phyloP scores from a whole-genome alignment of 2,113 vertebrate genomes.

The Paracyprichromis sp. region DNA sequence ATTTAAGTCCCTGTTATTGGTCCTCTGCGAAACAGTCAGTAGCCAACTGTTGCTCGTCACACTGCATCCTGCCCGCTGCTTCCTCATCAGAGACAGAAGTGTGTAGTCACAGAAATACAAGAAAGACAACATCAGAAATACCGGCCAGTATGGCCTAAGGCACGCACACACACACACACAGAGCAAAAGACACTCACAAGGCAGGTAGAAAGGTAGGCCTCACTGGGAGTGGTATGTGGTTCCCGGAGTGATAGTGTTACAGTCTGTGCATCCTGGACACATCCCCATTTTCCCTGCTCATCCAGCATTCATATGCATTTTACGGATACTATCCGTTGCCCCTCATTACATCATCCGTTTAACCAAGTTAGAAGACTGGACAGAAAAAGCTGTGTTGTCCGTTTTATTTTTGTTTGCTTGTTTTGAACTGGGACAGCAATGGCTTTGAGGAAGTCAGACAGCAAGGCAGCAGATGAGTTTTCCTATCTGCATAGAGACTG shows the following conservation, averaged over 20 bases:
- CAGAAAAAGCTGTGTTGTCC: background rate
- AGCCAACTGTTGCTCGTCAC: conserved; percentile 42
- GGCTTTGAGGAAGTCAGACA: background rate
- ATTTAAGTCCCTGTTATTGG: conserved; percentile 23
- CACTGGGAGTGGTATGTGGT: conserved; percentile 42
- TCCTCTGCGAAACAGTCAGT: background rate
- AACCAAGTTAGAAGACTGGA: background rate
- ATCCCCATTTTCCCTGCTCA: conserved; percentile 27
- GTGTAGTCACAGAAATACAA: background rate
- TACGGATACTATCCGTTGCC: background rate
- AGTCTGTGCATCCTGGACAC: conserved; percentile 39
- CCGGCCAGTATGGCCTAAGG: background rate
- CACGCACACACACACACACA: background rate
- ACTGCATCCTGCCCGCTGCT: background rate
- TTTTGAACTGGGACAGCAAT: background rate
- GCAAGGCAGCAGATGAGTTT: background rate
- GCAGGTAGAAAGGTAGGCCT: conserved; percentile 29
- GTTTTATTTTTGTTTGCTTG: background rate
- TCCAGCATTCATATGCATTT: conserved; percentile 22
- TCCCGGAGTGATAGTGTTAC: conserved; percentile 63
- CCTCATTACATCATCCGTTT: conserved; percentile 39
- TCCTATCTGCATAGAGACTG: background rate
- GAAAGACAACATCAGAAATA: background rate
- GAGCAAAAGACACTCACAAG: background rate
- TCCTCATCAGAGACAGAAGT: conserved; percentile 1